Base-by-base conservation (phyloP, 2,113 vertebrate genomes). In the Panthera tigris region DNA sequence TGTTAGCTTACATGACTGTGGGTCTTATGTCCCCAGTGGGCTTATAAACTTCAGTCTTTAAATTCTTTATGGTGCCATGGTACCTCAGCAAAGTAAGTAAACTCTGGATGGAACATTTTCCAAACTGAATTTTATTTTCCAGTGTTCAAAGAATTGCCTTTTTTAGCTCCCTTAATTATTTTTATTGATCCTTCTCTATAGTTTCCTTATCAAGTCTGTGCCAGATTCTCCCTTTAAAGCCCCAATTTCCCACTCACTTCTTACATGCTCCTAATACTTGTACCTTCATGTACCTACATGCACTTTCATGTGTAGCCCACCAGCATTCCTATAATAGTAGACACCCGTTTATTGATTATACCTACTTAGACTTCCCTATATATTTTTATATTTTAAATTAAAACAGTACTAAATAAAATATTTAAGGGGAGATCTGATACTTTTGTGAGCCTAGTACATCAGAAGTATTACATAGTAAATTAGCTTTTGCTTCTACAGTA, bases 391-490 rank as follows among this genome's bases (percentile, higher is more conserved):
- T 36, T 94, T 94, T 39, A 52, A 50, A 57, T 84, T 84, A 41
- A 96, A 94, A 61, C 7, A 63, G 85, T 81, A 31, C 19, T 41
- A 92, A 90, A 45, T 73, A 48, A 85, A 74, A 50, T 82, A 93
- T 84, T 78, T 94, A 63, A 80, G 21, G 1, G 3, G 7, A 36
- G 15, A 76, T 8, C 19, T 45, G 52, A 27, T 82, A 36, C 4
- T 89, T 85, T 57, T 91, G 13, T 69, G 89, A 31, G 23, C 3
- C 23, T 86, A 74, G 41, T 82, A 33, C 9, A 45, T n/a, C 7
- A 52, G 23, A 63, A 52, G 4, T 45, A 83, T 91, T 89, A 31
- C 16, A 68, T 79, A 71, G 66, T 91, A 33, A 90, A 71, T 94
- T 66, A 80, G 21, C 5, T 91, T 93, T 85, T 85, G n/a, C 12